phyloP scores from a whole-genome alignment of 1,140 invertebrate genomes.

The Listronotus bonariensis region DNA sequence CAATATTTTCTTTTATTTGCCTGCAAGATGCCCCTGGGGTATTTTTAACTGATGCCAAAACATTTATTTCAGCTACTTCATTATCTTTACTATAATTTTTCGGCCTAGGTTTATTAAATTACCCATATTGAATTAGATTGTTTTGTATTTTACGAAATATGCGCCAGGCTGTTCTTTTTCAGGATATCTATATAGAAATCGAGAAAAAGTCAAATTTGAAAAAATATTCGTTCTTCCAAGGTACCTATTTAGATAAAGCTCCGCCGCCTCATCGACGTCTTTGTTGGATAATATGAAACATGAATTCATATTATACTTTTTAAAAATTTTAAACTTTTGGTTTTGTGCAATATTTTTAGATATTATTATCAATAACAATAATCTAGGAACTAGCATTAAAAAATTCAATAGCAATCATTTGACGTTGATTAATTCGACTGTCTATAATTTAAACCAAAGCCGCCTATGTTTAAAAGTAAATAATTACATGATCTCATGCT shows the following conservation, averaged over 20 bases:
- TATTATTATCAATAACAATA: no score
- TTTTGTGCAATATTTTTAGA: no score
- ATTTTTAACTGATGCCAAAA: neutral
- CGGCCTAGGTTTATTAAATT: neutral
- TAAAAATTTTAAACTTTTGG: neutral
- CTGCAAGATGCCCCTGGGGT: neutral
- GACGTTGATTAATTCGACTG: no score
- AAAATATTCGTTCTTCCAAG: neutral
- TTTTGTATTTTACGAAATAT: neutral
- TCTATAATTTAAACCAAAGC: no score
- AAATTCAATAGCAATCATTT: no score
- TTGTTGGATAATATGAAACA: neutral
- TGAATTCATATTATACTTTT: constrained; percentile 1
- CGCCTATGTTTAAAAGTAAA: no score
- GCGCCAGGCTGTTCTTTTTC: no score
- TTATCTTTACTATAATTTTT: constrained; percentile 3
- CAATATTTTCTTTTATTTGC: neutral
- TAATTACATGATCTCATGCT: no score
- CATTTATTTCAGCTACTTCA: constrained; percentile 1
- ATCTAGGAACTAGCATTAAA: no score
- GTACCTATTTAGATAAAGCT: constrained; percentile 7
- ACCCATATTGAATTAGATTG: neutral
- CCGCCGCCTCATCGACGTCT: neutral
- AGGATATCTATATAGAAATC: neutral
- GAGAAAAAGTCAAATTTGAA: neutral